Percentiles rank a stretch among this genome's conserved stretches.
These are phyloP conservation scores for Bubo scandiacus DNA, from an alignment of 2,113 vertebrate species.

Conservation along the genomic window DNA sequence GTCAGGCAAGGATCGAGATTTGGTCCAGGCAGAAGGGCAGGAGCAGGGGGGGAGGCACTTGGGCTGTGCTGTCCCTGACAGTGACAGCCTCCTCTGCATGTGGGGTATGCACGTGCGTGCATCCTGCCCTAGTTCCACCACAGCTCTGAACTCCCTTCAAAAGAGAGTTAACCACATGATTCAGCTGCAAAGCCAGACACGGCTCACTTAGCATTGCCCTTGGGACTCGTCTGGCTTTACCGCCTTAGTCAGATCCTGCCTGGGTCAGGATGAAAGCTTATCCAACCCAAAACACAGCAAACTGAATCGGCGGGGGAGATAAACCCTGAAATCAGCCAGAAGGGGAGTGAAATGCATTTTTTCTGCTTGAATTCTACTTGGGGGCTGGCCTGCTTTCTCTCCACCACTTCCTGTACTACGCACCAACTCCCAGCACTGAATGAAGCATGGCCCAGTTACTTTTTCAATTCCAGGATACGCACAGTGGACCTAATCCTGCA, in stretches of 20 bases:
- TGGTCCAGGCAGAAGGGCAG: background rate
- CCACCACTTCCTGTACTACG: background rate
- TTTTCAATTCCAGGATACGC: background rate
- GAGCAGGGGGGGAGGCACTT: background rate
- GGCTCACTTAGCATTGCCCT: background rate
- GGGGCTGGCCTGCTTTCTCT: background rate
- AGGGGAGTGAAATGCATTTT: background rate
- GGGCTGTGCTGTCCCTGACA: background rate
- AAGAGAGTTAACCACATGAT: background rate
- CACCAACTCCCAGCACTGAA: background rate
- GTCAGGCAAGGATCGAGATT: background rate
- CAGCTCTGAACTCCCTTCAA: background rate
- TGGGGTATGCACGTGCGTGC: rapidly evolving
- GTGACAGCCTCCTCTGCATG: background rate
- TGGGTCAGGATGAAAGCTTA: slow-evolving; percentile 4
- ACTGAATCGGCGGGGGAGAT: background rate
- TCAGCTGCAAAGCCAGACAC: background rate
- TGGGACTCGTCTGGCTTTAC: background rate
- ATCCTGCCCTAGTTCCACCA: background rate
- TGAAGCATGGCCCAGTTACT: background rate
- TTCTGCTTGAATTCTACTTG: background rate
- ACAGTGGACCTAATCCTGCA: background rate
- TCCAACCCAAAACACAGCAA: background rate
- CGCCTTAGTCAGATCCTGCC: background rate
- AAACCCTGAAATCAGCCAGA: slow-evolving; percentile 4